Evolutionary conservation across 2,113 vertebrate species (phyloP).

Genomic region (Micronycteris hirsuta): DNA sequence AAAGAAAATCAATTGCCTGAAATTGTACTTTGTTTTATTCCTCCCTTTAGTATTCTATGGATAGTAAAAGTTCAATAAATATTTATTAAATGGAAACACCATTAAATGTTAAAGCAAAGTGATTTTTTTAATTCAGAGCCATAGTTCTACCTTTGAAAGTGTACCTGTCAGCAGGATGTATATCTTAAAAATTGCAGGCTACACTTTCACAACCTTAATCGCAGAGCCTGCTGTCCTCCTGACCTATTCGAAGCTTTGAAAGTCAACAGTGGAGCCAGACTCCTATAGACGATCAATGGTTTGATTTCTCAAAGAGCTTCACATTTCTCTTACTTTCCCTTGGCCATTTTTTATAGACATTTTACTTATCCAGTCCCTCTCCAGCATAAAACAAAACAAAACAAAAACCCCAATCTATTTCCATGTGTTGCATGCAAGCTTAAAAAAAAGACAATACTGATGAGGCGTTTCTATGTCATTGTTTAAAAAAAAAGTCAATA

Average conservation of each 20-base stretch:
- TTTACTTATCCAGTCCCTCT: not conserved
- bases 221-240: not conserved
- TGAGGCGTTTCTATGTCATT: not conserved
- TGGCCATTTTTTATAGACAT: not conserved
- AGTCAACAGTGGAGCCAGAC: not conserved
- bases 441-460: not conserved
- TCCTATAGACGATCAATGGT: not conserved
- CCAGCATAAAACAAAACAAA: not conserved
- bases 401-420: not conserved
- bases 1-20: not conserved
- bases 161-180: not conserved
- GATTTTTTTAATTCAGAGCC: not conserved
- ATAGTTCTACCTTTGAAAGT: not conserved
- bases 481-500: not conserved
- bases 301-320: not conserved
- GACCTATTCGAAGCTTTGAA: not conserved
- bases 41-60: not conserved
- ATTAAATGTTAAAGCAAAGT: not conserved
- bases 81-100: not conserved
- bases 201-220: not conserved
- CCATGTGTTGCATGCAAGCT: not conserved
- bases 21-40: not conserved
- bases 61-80: not conserved
- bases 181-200: constrained; percentile 10
- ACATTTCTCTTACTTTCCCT: not conserved